Conservation (phyloP, 2,888 invertebrate species). For the Chymomyza caudatula region DNA sequence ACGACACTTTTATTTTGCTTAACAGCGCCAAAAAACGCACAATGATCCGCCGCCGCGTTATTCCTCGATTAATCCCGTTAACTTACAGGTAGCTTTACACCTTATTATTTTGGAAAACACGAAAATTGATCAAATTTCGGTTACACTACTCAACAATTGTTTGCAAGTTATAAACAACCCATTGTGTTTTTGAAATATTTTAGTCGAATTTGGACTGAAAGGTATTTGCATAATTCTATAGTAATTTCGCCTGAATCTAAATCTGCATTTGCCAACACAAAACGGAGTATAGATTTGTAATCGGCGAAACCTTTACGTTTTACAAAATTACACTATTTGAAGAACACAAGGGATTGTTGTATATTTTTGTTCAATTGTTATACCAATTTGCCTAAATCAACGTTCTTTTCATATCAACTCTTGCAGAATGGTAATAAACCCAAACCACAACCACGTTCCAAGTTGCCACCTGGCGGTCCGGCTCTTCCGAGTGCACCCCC, state of each 20-base stretch:
- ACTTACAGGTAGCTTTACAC: constrained; percentile 74
- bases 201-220: too few relatives aligned
- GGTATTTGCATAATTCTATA: too few relatives aligned
- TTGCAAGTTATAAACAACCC: too few relatives aligned
- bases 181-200: too few relatives aligned
- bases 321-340: not conserved
- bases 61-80: constrained; percentile 76
- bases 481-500: constrained; percentile 62
- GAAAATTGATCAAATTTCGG: not conserved
- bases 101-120: not conserved
- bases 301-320: not conserved
- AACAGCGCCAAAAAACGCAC: constrained; percentile 66
- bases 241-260: too few relatives aligned
- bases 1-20: constrained; percentile 28
- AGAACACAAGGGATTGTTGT: not conserved
- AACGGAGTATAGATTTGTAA: too few relatives aligned
- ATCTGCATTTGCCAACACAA: too few relatives aligned
- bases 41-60: constrained; percentile 78
- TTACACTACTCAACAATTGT: too few relatives aligned
- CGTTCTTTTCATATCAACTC: not conserved
- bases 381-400: not conserved
- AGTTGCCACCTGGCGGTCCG: constrained; percentile 79
- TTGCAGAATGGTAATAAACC: constrained; percentile 80
- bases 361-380: not conserved
- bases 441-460: constrained; percentile 87